Base-by-base conservation (phyloP, 2,797 vertebrate genomes). In the Myotis vivesi region DNA sequence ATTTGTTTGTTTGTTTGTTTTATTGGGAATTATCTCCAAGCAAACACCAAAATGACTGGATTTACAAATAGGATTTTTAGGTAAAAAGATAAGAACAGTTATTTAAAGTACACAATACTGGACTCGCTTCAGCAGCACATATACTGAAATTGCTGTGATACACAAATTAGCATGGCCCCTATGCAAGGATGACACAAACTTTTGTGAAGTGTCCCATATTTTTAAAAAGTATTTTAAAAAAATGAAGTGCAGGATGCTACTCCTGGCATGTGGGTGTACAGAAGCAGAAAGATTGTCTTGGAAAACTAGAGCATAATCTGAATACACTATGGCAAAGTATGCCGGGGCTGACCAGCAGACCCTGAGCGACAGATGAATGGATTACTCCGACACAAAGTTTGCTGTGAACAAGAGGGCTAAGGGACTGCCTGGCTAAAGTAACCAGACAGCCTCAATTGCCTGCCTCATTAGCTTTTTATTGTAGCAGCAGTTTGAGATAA, bases 191-290 rank as follows among this genome's bases (percentile, higher is more conserved):
- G 53, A 59, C 36, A 80, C 15, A 59, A 23, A 57, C 53, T 19
- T 7, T 59, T 44, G 55, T 81, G 25, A 81, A 81, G 28, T 81
- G 77, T 13, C 16, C 36, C 77, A 44, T 44, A 59, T 51, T 76
- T 36, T 8, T 8, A 8, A 28, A 80, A 38, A 49, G 5, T 44
- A 44, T 44, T n/a, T 22, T 22, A 3, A 17, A 53, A 55, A 55
- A 30, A 59, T 36, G 38, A 36, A 53, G 12, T 17, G 1, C 3
- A 25, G 25, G 38, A 38, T 69, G n/a, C n/a, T 51, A 49, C 19
- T 51, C 28, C 36, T 36, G 9, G 2, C 6, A 30, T 28, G 17
- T 4, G 2, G 41, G 5, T 13, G 0, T 38, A 7, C 3, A 76
- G 77, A 84, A 1, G 71, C 4, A 38, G n/a, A 89, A 86, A 57